phyloP scores from a whole-genome alignment of 2,113 vertebrate species.

The Tiliqua scincoides region DNA sequence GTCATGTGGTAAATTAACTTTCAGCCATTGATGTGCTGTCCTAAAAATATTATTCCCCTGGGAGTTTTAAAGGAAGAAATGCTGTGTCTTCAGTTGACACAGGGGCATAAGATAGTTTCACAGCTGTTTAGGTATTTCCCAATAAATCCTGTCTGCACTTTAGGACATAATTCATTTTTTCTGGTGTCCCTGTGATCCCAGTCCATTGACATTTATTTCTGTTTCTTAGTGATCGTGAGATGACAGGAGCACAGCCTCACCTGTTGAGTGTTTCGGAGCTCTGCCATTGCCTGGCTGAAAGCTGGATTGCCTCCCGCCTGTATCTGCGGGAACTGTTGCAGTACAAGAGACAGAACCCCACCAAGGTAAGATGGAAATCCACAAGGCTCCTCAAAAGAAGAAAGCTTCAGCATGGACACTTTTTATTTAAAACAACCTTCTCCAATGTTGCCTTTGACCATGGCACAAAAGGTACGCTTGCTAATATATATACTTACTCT shows the following conservation, averaged over 20 bases:
- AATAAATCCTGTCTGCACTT: neutral
- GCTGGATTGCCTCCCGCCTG: slow-evolving; percentile 92
- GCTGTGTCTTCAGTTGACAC: neutral
- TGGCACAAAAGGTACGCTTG: slow-evolving; percentile 28
- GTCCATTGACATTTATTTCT: neutral
- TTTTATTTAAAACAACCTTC: neutral
- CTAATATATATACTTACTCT: slow-evolving; percentile 25
- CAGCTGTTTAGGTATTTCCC: neutral
- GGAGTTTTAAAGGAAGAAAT: neutral
- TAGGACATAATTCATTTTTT: neutral
- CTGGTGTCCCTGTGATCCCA: neutral
- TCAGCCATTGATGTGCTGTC: neutral
- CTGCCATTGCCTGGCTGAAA: slow-evolving; percentile 94
- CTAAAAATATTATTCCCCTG: neutral
- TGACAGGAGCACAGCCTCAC: slow-evolving; percentile 82
- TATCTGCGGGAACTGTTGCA: slow-evolving; percentile 93
- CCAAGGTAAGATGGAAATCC: slow-evolving; percentile 82
- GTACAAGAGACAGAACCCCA: slow-evolving; percentile 94
- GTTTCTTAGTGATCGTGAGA: slow-evolving; percentile 80
- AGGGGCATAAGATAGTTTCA: neutral
- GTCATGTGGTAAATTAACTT: neutral
- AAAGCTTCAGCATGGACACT: neutral
- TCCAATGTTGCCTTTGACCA: slow-evolving; percentile 15
- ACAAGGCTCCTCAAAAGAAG: neutral
- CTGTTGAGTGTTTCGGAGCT: slow-evolving; percentile 93